Evolutionary conservation across 2,113 vertebrate genomes (phyloP).

Genomic region (Apteryx owenii): DNA sequence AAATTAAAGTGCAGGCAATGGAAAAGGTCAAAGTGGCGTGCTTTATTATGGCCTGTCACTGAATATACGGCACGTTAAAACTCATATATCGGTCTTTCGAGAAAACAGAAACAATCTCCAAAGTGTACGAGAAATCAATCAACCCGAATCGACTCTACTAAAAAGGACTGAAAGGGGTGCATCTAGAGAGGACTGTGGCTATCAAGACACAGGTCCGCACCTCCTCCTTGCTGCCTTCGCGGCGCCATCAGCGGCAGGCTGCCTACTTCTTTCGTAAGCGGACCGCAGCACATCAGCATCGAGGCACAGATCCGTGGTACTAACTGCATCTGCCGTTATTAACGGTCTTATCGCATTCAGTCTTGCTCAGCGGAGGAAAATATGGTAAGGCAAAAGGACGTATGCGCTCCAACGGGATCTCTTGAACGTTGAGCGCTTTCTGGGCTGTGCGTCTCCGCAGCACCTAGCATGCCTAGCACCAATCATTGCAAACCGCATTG

Average conservation of each 20-base stretch:
- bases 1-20: slow-evolving; percentile 24
- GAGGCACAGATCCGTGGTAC: not conserved
- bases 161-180: not conserved
- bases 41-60: slow-evolving; percentile 25
- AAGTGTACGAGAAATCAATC: not conserved
- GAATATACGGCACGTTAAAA: not conserved
- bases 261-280: not conserved
- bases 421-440: not conserved
- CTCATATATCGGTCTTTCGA: not conserved
- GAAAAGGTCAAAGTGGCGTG: slow-evolving; percentile 40
- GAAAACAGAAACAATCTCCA: slow-evolving; percentile 37
- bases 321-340: not conserved
- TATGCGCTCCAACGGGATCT: not conserved
- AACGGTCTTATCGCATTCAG: not conserved
- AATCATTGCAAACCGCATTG: not conserved
- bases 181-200: not conserved
- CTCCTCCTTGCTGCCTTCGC: not conserved
- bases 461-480: not conserved
- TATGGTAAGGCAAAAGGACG: not conserved
- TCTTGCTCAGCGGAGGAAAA: not conserved
- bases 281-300: not conserved
- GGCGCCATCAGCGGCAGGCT: not conserved
- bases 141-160: not conserved
- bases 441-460: not conserved
- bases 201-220: not conserved